Base-by-base conservation (phyloP, 2,113 vertebrate species). In the Cyphomyrus plagiostoma region DNA sequence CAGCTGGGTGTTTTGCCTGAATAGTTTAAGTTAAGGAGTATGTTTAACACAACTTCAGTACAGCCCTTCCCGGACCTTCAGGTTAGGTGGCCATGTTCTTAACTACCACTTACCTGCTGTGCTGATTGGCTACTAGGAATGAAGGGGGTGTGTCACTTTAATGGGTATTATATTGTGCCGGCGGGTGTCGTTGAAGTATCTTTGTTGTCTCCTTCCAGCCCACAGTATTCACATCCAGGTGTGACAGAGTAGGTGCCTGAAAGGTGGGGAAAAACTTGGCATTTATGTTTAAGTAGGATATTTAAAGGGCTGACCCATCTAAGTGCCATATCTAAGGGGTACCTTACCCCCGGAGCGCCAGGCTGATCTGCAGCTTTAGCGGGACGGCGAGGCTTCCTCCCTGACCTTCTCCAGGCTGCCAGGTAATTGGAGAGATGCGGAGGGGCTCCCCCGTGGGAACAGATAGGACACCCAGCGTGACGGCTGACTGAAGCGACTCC, bases 391-490 rank as follows among this genome's bases (percentile, higher is more conserved):
- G 85, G n/a, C 11, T 52, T 86, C 48, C 42, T 35, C 45, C 26
- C 23, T 86, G 85, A 86, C 49, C 85, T 53, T 86, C 85, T 53
- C n/a, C 49, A 53, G 48, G 85, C 49, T 80, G 91, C 91, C 91
- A 91, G 90, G 90, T 90, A 92, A 93, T 89, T 91, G 89, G 93
- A 86, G 77, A 70, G 52, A 86, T 87, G 66, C 17, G 46, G 91
- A 92, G 87, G 89, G 62, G 30, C 93, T 93, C 90, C 90, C 92
- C 84, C 15, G 23, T 70, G 91, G 93, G 92, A 92, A 87, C 91
- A 93, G 91, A 90, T 90, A 92, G 92, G 92, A 89, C 89, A 91
- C 90, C 89, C 30, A 11, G 83, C 87, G 82, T 87, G 80, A 56
- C 88, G 82, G 80, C 88, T 89, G 87, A 74, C 66, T 91, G 80